Conservation (phyloP, 2,888 invertebrate species). For the Xestobium rufovillosum region DNA sequence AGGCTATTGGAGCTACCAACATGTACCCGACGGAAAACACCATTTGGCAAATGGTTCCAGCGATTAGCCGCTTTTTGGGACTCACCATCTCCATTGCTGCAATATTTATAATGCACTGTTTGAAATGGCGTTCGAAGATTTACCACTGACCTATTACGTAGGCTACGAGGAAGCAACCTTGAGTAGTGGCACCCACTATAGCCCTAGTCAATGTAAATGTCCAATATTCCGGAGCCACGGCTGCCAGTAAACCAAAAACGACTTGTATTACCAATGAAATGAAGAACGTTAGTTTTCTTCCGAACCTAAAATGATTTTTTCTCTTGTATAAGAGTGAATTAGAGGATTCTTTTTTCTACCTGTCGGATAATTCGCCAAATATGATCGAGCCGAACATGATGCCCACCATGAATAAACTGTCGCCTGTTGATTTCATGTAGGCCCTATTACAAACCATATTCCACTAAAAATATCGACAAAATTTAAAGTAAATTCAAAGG, state of each 20-base stretch:
- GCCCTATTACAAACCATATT: slow-evolving; percentile 58
- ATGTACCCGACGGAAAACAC: slow-evolving; percentile 69
- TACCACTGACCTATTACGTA: slow-evolving; percentile 60
- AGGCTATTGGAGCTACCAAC: slow-evolving; percentile 59
- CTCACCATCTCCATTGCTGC: slow-evolving; percentile 65
- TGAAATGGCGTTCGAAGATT: neutral
- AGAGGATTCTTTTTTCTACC: too few relatives aligned
- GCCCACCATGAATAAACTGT: slow-evolving; percentile 64
- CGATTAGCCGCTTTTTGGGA: slow-evolving; percentile 57
- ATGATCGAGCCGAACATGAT: slow-evolving; percentile 64
- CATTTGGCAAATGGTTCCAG: slow-evolving; percentile 65
- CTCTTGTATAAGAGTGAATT: neutral
- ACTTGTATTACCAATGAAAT: slow-evolving; percentile 62
- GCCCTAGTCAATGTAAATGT: slow-evolving; percentile 58
- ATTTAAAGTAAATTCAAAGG: slow-evolving; percentile 6
- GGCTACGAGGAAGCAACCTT: slow-evolving; percentile 69
- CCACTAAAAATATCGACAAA: slow-evolving; percentile 46
- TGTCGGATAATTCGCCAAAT: slow-evolving; percentile 66
- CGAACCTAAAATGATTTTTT: slow-evolving; percentile 44
- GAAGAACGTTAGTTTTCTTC: slow-evolving; percentile 65
- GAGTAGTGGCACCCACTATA: slow-evolving; percentile 65
- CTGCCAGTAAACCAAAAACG: slow-evolving; percentile 57
- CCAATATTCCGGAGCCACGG: slow-evolving; percentile 60
- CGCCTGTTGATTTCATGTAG: slow-evolving; percentile 57
- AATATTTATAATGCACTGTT: slow-evolving; percentile 19